These are phyloP conservation scores for Amphipyra tragopoginis DNA, from an alignment of 2,888 invertebrate genomes.

Conservation along the genomic window DNA sequence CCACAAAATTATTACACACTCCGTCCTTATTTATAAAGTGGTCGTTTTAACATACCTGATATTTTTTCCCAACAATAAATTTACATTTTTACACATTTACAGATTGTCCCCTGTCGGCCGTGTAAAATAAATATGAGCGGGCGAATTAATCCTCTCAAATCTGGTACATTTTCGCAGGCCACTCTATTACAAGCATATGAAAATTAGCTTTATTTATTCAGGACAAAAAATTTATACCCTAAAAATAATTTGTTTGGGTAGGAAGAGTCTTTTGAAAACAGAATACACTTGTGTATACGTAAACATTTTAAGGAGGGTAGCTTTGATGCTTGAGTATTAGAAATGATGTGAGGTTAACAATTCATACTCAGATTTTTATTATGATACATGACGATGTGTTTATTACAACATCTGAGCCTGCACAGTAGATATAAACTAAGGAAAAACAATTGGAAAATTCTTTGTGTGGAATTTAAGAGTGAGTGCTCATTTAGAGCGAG, in stretches of 20 bases:
- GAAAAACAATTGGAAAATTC: too few species aligned
- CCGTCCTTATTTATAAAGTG: constrained; percentile 20
- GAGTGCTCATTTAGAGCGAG: too few species aligned
- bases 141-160: constrained; percentile 45
- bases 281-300: constrained; percentile 8
- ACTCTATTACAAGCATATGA: constrained; percentile 38
- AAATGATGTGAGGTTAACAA: neutral
- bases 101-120: constrained; percentile 27
- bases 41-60: constrained; percentile 18
- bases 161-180: constrained; percentile 24
- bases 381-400: too few species aligned
- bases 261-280: constrained; percentile 41
- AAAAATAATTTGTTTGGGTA: constrained; percentile 48
- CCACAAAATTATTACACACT: constrained; percentile 7
- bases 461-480: too few species aligned
- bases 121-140: constrained; percentile 32
- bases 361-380: neutral
- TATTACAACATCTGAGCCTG: too few species aligned
- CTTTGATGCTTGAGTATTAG: constrained; percentile 7
- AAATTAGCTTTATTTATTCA: constrained; percentile 50
- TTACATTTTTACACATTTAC: constrained; percentile 46
- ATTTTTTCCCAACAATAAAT: constrained; percentile 31
- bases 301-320: constrained; percentile 6
- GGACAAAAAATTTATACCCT: constrained; percentile 50
- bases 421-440: too few species aligned